Base-by-base conservation (phyloP, 2,797 vertebrate genomes). In the Sebastes wilsoni region DNA sequence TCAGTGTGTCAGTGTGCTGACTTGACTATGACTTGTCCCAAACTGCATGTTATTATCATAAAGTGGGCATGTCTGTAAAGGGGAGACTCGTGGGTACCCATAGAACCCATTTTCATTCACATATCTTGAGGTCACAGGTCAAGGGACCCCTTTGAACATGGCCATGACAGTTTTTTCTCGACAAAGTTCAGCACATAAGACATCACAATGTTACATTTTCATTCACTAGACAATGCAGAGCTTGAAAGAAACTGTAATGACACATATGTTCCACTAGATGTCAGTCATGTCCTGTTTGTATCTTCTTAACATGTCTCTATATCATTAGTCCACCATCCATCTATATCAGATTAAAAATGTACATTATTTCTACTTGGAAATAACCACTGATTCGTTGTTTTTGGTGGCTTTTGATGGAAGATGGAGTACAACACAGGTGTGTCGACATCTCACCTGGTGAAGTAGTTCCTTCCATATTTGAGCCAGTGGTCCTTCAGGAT, bases 391-490 rank as follows among this genome's bases (percentile, higher is more conserved):
- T 60, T 72, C 1, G 3, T 3, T 20, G 30, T 55, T 23, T 28
- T 32, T 22, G 3, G 2, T 12, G 13, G 6, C 8, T 42, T 61
- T 25, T 52, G 8, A 42, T 46, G 10, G 16, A 12, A 55, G 14
- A 52, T 36, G 4, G 2, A 25, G 16, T 12, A 8, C 6, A 58
- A 58, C 23, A 25, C n/a, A 55, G n/a, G 9, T 13, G 42, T 28
- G 3, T 67, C 7, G 2, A 42, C 27, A 20, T 58, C 59, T 80
- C 72, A 98, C 98, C 98, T 97, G 85, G 97, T 99, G 86, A 97
- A 99, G 92, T 97, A 99, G 91, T 99, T 99, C 78, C 98, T 96
- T 89, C 98, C 98, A 1, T 96, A 99, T 82, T 97, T 98, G 77
- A 96, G 93, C 98, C 98, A 99, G 85, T 99, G 98, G 70, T 97